Conservation (phyloP, 2,113 vertebrate species). For the Phoxinus phoxinus region DNA sequence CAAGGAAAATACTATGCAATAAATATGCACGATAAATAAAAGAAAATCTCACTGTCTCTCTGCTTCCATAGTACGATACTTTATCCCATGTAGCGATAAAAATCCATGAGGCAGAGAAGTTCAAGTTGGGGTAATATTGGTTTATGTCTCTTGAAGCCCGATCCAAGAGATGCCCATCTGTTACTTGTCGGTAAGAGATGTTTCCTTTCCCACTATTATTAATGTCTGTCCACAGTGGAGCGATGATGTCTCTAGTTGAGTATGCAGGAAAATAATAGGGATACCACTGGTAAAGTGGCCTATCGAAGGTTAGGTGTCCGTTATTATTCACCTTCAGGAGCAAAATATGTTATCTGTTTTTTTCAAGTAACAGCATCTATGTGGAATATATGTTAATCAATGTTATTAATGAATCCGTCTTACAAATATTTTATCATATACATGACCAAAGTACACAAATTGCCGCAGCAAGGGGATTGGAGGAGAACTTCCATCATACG, state of each 20-base stretch:
- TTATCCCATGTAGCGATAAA: constrained; percentile 44
- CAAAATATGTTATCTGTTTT: not conserved
- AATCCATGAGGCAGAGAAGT: constrained; percentile 27
- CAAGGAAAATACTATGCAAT: not conserved
- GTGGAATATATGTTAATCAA: not conserved
- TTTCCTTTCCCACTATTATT: not conserved
- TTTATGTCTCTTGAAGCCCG: constrained; percentile 15
- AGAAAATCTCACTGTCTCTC: not conserved
- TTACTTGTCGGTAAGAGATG: constrained; percentile 21
- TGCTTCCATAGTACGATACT: not conserved
- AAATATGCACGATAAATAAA: not conserved
- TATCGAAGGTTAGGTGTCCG: constrained; percentile 3
- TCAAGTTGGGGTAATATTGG: not conserved
- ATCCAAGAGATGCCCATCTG: not conserved
- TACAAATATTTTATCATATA: constrained; percentile 18
- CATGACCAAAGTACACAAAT: constrained; percentile 9
- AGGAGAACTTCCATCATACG: constrained; percentile 8
- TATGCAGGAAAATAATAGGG: not conserved
- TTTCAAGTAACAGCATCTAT: not conserved
- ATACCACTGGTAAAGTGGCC: not conserved
- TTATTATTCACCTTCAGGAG: constrained; percentile 13
- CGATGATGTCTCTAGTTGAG: not conserved
- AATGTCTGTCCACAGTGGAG: constrained; percentile 36
- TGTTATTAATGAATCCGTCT: not conserved
- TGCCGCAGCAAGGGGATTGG: not conserved